Base-by-base conservation (phyloP, 1,140 invertebrate species). In the Microplitis demolitor region DNA sequence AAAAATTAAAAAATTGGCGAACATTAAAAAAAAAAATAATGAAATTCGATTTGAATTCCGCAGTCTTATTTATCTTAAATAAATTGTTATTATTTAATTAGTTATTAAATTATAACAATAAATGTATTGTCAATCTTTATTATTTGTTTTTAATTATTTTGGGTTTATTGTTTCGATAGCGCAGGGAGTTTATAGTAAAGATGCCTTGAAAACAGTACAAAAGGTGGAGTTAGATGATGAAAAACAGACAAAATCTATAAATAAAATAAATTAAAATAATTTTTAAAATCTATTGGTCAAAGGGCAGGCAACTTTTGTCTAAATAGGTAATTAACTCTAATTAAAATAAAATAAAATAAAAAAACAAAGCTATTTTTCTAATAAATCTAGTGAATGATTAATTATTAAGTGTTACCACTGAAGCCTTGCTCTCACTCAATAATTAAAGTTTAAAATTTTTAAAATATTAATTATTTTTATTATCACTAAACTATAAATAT, bases 141-240 rank as follows among this genome's bases (percentile, higher is more conserved):
- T 1, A 24, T 24, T 24, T 24, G 24, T 45, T 39, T 45, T 45
- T 45, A 11, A 9, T 11, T 45, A 45, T 45, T 45, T 51, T 51
- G 6, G 53, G 53, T 16, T 35, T 14, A 35, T 58, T 54, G 54
- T 70, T 45, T 24, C 2, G 24, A 63, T 16, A 51, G 69, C 58
- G 66, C 39, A 64, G 63, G 16, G 60, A 73, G 56, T 45, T 60
- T 24, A 66, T 37, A 74, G 81, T 81, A 87, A 86, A 87, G 85
- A 87, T 87, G 86, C 86, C 86, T 87, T 87, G 86, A 85, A 87
- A 87, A 87, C 84, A 87, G 86, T 87, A 87, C 86, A 87, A 87
- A 24, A 87, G 39, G 84, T 82, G 80, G 85, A 83, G 80, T 84
- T 83, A 71, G 61, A 71, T 74, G 79, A 79, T 80, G 72, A 81